Conservation (phyloP, 2,888 invertebrate genomes). For the Philereme vetulata region DNA sequence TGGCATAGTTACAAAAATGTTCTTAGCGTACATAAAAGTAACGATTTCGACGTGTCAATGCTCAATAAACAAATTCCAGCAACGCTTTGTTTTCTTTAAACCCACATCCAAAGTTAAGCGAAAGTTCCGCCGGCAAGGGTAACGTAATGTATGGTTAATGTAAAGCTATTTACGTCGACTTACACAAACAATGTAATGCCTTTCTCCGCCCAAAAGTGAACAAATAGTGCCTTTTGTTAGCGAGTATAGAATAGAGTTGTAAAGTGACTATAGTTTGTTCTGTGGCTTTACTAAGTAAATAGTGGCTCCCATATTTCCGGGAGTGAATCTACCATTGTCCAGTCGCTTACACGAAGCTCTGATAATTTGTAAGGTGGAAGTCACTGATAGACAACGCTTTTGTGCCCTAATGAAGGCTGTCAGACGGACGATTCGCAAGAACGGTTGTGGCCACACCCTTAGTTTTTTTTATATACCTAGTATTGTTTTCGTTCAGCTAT, state of each 20-base stretch:
- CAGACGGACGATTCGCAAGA: slow-evolving; percentile 66
- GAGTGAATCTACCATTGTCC: slow-evolving; percentile 54
- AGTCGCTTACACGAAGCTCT: slow-evolving; percentile 59
- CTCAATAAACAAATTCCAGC: slow-evolving; percentile 13
- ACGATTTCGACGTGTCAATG: neutral
- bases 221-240: slow-evolving; percentile 37
- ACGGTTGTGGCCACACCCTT: slow-evolving; percentile 72
- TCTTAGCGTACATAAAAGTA: slow-evolving; percentile 1
- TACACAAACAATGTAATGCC: slow-evolving; percentile 28
- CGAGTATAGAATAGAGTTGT: slow-evolving; percentile 38
- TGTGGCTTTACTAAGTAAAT: slow-evolving; percentile 41
- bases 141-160: slow-evolving; percentile 23
- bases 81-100: slow-evolving; percentile 21
- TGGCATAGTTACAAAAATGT: no score
- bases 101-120: neutral
- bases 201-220: slow-evolving; percentile 27
- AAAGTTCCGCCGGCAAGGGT: slow-evolving; percentile 18
- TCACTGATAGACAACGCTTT: slow-evolving; percentile 74
- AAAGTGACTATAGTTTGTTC: slow-evolving; percentile 21
- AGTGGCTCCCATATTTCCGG: slow-evolving; percentile 47
- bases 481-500: neutral
- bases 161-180: slow-evolving; percentile 28
- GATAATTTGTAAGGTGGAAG: slow-evolving; percentile 74
- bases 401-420: slow-evolving; percentile 77
- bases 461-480: slow-evolving; percentile 63